A percentile compares a stretch with the other conserved stretches of the same genome.
These are phyloP conservation scores for Drosophila demipolita DNA, from an alignment of 2,888 invertebrate genomes.

Conservation along the genomic window DNA sequence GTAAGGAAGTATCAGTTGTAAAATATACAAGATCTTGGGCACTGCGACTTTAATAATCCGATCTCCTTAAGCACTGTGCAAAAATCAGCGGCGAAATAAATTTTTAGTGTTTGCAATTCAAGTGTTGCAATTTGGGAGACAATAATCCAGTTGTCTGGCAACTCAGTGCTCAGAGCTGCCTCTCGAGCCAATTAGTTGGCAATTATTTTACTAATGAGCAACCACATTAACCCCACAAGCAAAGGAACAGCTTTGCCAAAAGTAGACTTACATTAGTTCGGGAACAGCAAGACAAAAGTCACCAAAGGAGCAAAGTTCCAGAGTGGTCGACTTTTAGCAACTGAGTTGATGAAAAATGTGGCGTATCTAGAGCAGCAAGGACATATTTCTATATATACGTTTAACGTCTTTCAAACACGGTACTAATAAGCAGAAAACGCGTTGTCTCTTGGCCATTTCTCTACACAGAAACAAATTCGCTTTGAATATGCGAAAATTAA, in stretches of 20 bases:
- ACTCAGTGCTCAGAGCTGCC: constrained; percentile 8
- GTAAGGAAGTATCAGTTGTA: not conserved
- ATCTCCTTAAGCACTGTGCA: not conserved
- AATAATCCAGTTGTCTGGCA: constrained; percentile 36
- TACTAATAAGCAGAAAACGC: constrained; percentile 55
- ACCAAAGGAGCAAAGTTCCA: constrained; percentile 11
- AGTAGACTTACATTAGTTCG: constrained; percentile 39
- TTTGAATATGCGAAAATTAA: not conserved
- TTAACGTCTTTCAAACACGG: constrained; percentile 16
- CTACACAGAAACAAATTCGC: not conserved
- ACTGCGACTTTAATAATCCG: not conserved
- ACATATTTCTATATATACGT: constrained; percentile 41
- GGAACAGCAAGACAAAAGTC: constrained; percentile 25
- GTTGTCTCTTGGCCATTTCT: constrained; percentile 19
- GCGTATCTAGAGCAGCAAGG: constrained; percentile 8
- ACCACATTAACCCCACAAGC: constrained; percentile 56
- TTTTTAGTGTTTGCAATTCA: constrained; percentile 1
- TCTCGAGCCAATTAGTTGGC: constrained; percentile 72
- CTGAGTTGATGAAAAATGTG: constrained; percentile 55
- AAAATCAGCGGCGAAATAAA: not conserved
- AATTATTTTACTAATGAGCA: constrained; percentile 73
- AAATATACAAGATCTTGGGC: not conserved
- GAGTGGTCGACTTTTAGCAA: constrained; percentile 15
- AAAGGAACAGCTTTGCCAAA: constrained; percentile 18
- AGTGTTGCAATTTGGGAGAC: constrained; percentile 30